phyloP scores from a whole-genome alignment of 2,113 vertebrate genomes.

The Bolborhynchus lineola region DNA sequence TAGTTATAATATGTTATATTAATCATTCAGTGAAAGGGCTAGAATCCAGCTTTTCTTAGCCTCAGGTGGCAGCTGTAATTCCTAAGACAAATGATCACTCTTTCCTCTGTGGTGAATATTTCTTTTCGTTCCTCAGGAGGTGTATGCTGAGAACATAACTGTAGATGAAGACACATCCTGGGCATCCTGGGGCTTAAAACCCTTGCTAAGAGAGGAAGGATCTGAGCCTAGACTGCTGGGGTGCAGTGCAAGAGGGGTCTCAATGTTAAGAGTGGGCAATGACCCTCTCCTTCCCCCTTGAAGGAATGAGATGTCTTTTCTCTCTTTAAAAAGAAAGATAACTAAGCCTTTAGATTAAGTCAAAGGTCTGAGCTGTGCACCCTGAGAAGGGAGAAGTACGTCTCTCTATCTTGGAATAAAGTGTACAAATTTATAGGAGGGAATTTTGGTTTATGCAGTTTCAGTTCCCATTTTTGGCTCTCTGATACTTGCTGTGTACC shows the following conservation, averaged over 20 bases:
- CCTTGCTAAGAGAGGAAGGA: rapidly evolving
- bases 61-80: not conserved
- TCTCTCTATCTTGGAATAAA: not conserved
- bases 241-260: not conserved
- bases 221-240: not conserved
- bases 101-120: not conserved
- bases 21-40: not conserved
- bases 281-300: not conserved
- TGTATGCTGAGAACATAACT: not conserved
- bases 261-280: not conserved
- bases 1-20: not conserved
- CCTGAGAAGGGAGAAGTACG: rapidly evolving
- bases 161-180: not conserved
- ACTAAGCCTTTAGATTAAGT: not conserved
- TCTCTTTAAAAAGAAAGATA: not conserved
- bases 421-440: not conserved
- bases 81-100: not conserved
- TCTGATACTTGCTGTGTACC: not conserved
- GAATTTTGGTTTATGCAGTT: not conserved
- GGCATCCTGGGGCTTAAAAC: not conserved
- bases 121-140: not conserved
- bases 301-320: not conserved
- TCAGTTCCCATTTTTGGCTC: not conserved
- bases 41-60: not conserved
- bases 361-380: not conserved